These are phyloP conservation scores for Apostichopus californicus DNA, from an alignment of 35 echinoderm and acorn worm species.

Conservation along the genomic window DNA sequence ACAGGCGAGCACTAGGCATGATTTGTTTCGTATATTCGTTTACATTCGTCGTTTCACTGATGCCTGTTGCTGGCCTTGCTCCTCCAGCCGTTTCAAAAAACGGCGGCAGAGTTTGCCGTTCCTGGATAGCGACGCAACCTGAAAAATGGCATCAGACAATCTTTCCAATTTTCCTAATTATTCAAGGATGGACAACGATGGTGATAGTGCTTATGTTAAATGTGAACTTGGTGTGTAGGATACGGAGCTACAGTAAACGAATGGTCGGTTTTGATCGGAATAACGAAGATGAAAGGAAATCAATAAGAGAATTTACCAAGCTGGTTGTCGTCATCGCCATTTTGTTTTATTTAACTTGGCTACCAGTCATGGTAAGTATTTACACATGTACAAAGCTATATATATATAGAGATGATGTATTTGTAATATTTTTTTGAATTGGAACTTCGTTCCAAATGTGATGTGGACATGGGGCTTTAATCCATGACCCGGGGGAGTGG, in stretches of 20 bases:
- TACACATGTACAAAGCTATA: too few relatives aligned
- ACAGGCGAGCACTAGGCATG: conserved; percentile 53
- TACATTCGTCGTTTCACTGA: conserved; percentile 70
- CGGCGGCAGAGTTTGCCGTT: conserved; percentile 66
- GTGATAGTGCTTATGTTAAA: conserved; percentile 76
- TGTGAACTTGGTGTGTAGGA: conserved; percentile 63
- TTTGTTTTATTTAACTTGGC: conserved; percentile 93
- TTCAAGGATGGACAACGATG: conserved; percentile 79
- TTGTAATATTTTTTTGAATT: too few relatives aligned
- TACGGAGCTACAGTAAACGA: conserved; percentile 74
- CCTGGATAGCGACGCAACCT: conserved; percentile 75
- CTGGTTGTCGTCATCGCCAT: conserved; percentile 85
- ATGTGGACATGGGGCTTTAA: too few relatives aligned
- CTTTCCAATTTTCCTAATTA: conserved; percentile 73
- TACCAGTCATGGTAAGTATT: conserved; percentile 92
- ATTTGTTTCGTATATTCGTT: conserved; percentile 70
- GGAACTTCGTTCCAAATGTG: too few relatives aligned
- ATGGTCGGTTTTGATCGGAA: conserved; percentile 57
- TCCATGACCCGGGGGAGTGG: too few relatives aligned
- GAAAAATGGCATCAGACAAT: conserved; percentile 76
- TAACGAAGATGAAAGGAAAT: conserved; percentile 62
- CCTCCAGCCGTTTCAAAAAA: conserved; percentile 65
- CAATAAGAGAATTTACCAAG: conserved; percentile 79
- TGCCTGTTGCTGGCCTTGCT: conserved; percentile 83
- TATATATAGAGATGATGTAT: too few relatives aligned